Evolutionary conservation across 1,140 invertebrate species (phyloP).

Genomic region (Centruroides vittatus): DNA sequence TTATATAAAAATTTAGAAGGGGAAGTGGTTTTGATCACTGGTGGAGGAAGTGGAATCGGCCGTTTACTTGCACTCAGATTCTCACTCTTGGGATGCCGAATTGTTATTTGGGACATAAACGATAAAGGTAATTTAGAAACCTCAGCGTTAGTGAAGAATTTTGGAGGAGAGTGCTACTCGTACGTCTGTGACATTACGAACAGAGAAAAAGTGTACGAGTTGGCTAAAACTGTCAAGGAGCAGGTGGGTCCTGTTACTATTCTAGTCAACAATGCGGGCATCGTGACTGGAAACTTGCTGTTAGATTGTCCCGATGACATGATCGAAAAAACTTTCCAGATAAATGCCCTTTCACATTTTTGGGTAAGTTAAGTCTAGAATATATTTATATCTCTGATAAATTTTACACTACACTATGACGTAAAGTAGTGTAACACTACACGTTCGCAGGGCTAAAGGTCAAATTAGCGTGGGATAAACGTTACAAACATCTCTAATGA

Average conservation of each 20-base stretch:
- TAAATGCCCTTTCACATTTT: constrained; percentile 49
- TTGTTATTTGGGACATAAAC: constrained; percentile 26
- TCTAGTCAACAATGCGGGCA: constrained; percentile 87
- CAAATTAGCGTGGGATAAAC: too few species aligned
- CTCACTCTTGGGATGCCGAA: constrained; percentile 16
- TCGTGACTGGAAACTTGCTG: constrained; percentile 68
- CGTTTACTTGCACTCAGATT: constrained; percentile 20
- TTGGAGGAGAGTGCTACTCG: not conserved
- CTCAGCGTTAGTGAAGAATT: not conserved
- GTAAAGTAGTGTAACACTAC: too few species aligned
- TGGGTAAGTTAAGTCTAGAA: constrained; percentile 37
- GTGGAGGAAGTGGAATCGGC: constrained; percentile 27
- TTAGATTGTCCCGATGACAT: constrained; percentile 63
- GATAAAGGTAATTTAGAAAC: constrained; percentile 16
- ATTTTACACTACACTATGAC: too few species aligned
- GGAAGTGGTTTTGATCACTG: constrained; percentile 23
- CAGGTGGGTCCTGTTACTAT: constrained; percentile 80
- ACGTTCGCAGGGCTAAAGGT: too few species aligned
- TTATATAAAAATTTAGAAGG: constrained; percentile 1
- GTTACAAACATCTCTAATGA: too few species aligned
- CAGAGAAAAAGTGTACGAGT: constrained; percentile 59
- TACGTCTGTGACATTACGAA: constrained; percentile 56
- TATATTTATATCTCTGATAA: too few species aligned
- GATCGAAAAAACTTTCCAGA: constrained; percentile 45
- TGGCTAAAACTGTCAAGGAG: constrained; percentile 58